Evolutionary conservation across 2,888 invertebrate species (phyloP).

Genomic region (Toxonevra muliebris): DNA sequence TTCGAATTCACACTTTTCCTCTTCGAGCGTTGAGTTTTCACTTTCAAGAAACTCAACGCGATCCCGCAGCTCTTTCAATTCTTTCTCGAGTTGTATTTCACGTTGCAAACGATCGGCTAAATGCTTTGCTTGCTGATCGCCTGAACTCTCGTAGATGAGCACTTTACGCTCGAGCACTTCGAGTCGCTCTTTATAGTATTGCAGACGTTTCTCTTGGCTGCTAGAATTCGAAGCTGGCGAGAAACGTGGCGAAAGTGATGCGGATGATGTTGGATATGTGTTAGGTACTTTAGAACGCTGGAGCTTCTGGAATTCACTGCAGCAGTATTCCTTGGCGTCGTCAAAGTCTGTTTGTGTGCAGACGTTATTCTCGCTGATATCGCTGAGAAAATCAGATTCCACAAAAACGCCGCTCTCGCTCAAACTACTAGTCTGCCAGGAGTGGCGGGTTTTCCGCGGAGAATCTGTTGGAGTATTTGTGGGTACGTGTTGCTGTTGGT

Average conservation of each 20-base stretch:
- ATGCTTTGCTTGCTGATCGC: conserved; percentile 71
- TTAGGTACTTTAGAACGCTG: conserved; percentile 44
- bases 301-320: conserved; percentile 70
- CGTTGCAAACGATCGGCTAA: conserved; percentile 72
- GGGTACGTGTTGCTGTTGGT: conserved; percentile 42
- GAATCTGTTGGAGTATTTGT: conserved; percentile 64
- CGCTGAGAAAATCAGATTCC: conserved; percentile 66
- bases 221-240: conserved; percentile 39
- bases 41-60: conserved; percentile 70
- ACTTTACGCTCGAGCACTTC: conserved; percentile 73
- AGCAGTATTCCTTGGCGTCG: conserved; percentile 67
- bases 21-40: conserved; percentile 73
- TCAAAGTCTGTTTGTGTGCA: conserved; percentile 68
- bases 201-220: conserved; percentile 69
- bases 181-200: conserved; percentile 74
- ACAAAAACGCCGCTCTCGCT: conserved; percentile 82
- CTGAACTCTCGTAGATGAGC: conserved; percentile 73
- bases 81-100: conserved; percentile 69
- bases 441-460: conserved; percentile 46
- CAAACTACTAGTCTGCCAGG: conserved; percentile 67
- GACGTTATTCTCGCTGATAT: conserved; percentile 45
- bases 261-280: conserved; percentile 11
- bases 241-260: conserved; percentile 29
- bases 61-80: conserved; percentile 65
- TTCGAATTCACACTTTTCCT: conserved; percentile 78